Base-by-base conservation (phyloP, 2,888 invertebrate species). In the Erynnis tages region DNA sequence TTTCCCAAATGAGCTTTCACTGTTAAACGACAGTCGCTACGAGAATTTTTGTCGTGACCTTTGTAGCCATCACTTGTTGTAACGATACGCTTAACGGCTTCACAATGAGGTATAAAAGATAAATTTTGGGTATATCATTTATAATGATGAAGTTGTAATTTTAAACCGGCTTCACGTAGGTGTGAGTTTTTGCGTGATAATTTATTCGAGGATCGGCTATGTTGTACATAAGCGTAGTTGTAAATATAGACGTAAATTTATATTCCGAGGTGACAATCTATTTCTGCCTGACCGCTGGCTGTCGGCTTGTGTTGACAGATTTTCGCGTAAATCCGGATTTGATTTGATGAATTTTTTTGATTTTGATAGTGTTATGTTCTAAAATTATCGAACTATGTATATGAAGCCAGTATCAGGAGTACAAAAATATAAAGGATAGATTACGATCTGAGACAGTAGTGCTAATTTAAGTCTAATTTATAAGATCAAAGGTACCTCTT, bases 191-290 rank as follows among this genome's bases (percentile, higher is more conserved):
- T 59, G 55, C 38, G 55, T 60, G 59, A 64, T 61, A 64, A 60
- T 62, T 64, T 56, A 61, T 64, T 61, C 57, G 62, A 58, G 64
- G 54, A n/a, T n/a, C 61, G 59, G 62, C 64, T 61, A 59, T 64
- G 63, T 63, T 67, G 60, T 69, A 55, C 56, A 53, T 54, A 52
- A 53, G 53, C 53, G 54, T 53, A 37, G 61, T 65, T 69, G 63
- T 72, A 67, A 68, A 71, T 73, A 69, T 63, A 61, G 53, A 58
- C 56, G 62, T 73, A 72, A 75, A 76, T 76, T 78, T 71, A 71
- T 77, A 74, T 71, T 71, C 61, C 73, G 79, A 76, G 76, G 79
- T 71, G 73, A 73, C 72, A 63, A 55, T 70, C 73, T 81, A 82
- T 82, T 81, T 79, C 65, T 54, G 74, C 59, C 37, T 55, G 60